Percentiles rank a stretch among this genome's conserved stretches.
Evolutionary conservation across 2,113 vertebrate species (phyloP).

Genomic region (Colistium nudipinnis): DNA sequence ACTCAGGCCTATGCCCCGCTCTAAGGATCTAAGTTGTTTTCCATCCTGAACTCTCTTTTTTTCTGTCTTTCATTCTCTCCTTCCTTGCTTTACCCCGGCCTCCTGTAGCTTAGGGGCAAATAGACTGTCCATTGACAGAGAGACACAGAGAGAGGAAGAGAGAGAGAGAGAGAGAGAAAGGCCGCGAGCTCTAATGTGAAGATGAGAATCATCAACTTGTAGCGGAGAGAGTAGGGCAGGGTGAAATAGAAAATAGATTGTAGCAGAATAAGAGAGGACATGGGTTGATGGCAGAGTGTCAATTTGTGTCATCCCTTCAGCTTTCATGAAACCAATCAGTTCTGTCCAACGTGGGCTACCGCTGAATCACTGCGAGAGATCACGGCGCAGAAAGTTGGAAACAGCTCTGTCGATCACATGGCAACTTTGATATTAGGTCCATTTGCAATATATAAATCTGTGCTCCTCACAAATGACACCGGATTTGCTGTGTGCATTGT

Average conservation of each 20-base stretch:
- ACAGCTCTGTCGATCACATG: conserved; percentile 11
- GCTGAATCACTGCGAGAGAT: background rate
- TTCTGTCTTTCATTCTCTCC: conserved; percentile 29
- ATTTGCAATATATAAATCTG: background rate
- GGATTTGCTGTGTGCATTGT: conserved; percentile 18
- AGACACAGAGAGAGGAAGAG: no score
- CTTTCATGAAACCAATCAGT: background rate
- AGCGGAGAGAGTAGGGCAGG: conserved; percentile 9
- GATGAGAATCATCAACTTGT: conserved; percentile 16
- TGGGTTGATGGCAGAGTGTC: background rate
- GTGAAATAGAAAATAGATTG: background rate
- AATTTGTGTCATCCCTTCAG: background rate
- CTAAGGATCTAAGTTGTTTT: conserved; percentile 72
- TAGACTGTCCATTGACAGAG: conserved; percentile 30
- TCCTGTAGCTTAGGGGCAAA: conserved; percentile 62
- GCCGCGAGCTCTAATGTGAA: background rate
- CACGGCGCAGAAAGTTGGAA: background rate
- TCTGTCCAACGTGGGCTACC: background rate
- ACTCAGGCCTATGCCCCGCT: conserved; percentile 54
- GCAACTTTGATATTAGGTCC: background rate
- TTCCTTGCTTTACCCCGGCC: conserved; percentile 30
- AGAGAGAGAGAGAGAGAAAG: conserved; percentile 37
- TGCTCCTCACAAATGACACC: conserved; percentile 10
- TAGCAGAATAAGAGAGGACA: background rate
- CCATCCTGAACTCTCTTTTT: conserved; percentile 35